Conservation (phyloP, 2,797 vertebrate genomes). For the Aphelocoma californica region DNA sequence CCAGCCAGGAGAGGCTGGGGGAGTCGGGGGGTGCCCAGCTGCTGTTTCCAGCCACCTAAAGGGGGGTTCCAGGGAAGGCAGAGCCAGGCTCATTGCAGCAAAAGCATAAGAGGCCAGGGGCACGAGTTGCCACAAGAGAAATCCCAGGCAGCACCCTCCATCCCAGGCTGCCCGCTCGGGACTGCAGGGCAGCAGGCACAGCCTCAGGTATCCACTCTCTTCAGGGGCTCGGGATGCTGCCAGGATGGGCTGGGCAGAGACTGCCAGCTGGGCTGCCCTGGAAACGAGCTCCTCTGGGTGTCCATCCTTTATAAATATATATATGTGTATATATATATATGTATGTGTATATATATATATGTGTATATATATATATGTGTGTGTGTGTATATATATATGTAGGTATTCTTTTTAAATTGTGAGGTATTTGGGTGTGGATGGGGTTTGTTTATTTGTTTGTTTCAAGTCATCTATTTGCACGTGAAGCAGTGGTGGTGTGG, state of each 20-base stretch:
- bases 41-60: neutral
- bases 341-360: no score
- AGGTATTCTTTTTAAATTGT: no score
- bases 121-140: accelerated
- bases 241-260: neutral
- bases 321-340: no score
- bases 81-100: neutral
- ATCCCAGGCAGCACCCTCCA: neutral
- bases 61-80: neutral
- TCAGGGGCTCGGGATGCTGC: accelerated
- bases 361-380: no score
- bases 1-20: neutral
- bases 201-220: neutral
- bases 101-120: neutral
- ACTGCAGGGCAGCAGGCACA: neutral
- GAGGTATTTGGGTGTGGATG: accelerated
- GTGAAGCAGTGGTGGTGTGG: neutral
- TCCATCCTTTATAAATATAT: neutral
- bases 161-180: accelerated
- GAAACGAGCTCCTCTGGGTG: accelerated
- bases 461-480: neutral
- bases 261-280: neutral
- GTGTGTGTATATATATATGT: no score
- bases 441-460: neutral
- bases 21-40: accelerated